phyloP scores from a whole-genome alignment of 2,113 vertebrate genomes.

The Pollachius pollachius region DNA sequence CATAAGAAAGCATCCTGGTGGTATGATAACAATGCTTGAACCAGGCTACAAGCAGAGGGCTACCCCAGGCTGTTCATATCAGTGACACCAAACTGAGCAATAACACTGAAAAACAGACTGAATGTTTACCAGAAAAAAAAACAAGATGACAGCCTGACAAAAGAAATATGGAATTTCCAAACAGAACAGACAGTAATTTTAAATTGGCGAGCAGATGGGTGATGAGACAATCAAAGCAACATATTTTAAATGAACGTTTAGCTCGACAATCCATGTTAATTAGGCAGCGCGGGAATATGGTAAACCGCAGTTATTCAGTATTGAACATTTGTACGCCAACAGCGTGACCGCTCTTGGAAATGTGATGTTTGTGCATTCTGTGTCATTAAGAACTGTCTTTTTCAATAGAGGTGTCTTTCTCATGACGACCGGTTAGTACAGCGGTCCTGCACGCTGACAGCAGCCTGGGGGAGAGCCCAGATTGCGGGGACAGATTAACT shows the following conservation, averaged over 20 bases:
- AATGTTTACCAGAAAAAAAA: neutral
- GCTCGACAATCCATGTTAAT: no score
- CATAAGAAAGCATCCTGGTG: neutral
- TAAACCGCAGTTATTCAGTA: no score
- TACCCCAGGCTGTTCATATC: constrained; percentile 1
- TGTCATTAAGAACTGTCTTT: constrained; percentile 48
- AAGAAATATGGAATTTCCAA: no score
- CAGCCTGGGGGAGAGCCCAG: constrained; percentile 61
- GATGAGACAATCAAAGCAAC: no score
- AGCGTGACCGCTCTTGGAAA: no score
- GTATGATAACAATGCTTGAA: neutral
- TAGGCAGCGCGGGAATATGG: no score
- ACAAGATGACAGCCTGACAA: no score
- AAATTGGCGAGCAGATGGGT: no score
- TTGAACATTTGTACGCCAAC: no score
- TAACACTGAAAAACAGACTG: neutral
- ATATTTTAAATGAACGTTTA: no score
- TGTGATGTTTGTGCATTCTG: constrained; percentile 13
- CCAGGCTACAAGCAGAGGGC: neutral
- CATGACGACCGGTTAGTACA: constrained; percentile 40
- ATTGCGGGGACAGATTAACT: constrained; percentile 35
- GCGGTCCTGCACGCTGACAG: constrained; percentile 64
- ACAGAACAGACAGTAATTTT: no score
- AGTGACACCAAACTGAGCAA: constrained; percentile 1
- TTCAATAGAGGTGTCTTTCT: constrained; percentile 50